Evolutionary conservation across 2,113 vertebrate genomes (phyloP).

Genomic region (Mandrillus leucophaeus): DNA sequence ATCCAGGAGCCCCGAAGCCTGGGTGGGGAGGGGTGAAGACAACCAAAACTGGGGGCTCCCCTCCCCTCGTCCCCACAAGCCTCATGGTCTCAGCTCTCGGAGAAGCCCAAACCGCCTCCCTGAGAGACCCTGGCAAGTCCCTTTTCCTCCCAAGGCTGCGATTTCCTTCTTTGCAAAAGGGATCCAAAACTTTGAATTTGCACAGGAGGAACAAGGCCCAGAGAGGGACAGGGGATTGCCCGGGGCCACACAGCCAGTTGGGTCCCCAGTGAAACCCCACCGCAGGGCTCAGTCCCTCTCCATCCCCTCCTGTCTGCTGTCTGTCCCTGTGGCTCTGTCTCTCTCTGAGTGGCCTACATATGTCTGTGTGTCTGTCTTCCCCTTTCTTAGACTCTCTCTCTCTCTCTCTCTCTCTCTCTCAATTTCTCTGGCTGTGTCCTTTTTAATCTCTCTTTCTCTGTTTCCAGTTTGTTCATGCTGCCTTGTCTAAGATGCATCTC

Average conservation of each 20-base stretch:
- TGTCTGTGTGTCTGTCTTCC: not conserved
- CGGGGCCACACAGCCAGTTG: not conserved
- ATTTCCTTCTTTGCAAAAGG: not conserved
- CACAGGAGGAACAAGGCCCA: not conserved
- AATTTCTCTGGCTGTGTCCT: rapidly evolving
- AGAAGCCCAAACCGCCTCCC: rapidly evolving
- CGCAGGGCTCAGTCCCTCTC: not conserved
- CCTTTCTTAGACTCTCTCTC: not conserved
- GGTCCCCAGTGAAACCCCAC: not conserved
- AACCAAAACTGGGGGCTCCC: rapidly evolving
- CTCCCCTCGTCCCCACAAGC: rapidly evolving
- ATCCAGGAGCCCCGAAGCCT: rapidly evolving
- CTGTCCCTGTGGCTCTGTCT: not conserved
- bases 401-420: not conserved
- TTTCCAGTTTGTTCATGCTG: no score
- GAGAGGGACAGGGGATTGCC: not conserved
- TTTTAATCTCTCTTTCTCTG: no score
- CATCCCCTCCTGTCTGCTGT: rapidly evolving
- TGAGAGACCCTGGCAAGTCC: not conserved
- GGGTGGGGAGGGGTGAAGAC: not conserved
- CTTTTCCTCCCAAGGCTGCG: not conserved
- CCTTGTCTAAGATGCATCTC: no score
- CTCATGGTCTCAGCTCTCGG: not conserved
- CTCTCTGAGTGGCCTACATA: not conserved
- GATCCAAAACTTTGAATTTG: not conserved